Conservation (phyloP, 2,113 vertebrate species). For the Dasypus novemcinctus region DNA sequence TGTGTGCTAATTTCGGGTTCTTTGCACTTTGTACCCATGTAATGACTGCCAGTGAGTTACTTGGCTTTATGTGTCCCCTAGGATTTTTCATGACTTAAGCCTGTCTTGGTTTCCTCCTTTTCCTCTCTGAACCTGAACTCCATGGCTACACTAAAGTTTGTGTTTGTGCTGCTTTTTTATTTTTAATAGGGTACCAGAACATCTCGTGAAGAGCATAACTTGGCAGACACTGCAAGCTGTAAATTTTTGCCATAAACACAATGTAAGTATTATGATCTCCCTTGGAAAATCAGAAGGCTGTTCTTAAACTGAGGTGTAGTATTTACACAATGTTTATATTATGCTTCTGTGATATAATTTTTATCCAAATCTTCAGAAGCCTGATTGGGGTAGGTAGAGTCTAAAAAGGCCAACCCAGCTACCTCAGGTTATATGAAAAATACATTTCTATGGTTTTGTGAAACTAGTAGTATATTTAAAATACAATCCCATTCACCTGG, state of each 20-base stretch:
- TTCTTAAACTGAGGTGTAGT: background rate
- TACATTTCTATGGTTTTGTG: background rate
- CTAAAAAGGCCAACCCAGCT: background rate
- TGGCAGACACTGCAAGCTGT: conserved; percentile 97
- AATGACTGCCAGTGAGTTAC: fast-evolving
- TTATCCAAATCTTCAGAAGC: background rate
- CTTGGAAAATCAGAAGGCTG: background rate
- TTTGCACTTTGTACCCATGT: background rate
- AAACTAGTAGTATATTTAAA: background rate
- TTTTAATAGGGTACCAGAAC: conserved; percentile 89
- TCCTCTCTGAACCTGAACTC: conserved; percentile 15
- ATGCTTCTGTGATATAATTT: background rate
- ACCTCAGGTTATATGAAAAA: background rate
- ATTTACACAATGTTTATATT: conserved; percentile 11
- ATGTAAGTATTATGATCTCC: conserved; percentile 84
- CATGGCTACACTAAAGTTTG: conserved; percentile 35
- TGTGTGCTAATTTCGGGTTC: background rate
- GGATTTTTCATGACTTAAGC: background rate
- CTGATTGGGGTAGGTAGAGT: background rate
- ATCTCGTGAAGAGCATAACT: conserved; percentile 92
- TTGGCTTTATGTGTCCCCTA: background rate
- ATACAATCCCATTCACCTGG: background rate
- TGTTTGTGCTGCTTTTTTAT: conserved; percentile 47
- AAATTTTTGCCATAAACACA: conserved; percentile 97
- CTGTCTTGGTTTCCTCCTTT: background rate